Conservation (phyloP, 2,888 invertebrate genomes). For the Carabus problematicus region DNA sequence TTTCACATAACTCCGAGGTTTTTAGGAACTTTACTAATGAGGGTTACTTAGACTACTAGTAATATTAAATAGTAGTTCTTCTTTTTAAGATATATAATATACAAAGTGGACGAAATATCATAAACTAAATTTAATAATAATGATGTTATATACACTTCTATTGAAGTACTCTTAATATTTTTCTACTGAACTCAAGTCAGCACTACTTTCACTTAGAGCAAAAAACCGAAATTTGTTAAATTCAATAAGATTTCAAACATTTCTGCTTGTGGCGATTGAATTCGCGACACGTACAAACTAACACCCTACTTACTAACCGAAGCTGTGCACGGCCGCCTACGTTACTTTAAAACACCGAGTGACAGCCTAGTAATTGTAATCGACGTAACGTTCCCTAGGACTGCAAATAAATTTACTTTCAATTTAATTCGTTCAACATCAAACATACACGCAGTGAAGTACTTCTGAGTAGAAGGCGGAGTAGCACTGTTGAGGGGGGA, state of each 20-base stretch:
- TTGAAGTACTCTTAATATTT: no score
- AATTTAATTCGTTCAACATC: conserved; percentile 42
- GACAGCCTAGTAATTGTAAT: conserved; percentile 35
- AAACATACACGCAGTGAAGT: conserved; percentile 36
- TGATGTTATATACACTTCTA: no score
- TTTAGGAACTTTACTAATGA: no score
- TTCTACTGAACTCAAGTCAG: no score
- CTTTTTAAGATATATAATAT: no score
- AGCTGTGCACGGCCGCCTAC: neutral
- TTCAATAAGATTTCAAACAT: conserved; percentile 28
- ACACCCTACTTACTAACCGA: neutral
- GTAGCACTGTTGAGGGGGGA: neutral
- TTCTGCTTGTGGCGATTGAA: conserved; percentile 14
- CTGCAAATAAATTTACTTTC: conserved; percentile 43
- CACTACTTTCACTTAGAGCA: neutral
- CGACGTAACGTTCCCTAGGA: conserved; percentile 34
- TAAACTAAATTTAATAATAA: no score
- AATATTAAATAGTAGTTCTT: no score
- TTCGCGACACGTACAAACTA: conserved; percentile 31
- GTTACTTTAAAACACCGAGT: conserved; percentile 41
- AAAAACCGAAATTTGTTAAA: conserved; percentile 27
- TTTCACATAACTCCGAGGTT: no score
- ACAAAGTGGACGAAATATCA: no score
- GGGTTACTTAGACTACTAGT: no score
- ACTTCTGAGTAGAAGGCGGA: conserved; percentile 3